Percentiles rank a stretch among this genome's conserved stretches.
phyloP scores from a whole-genome alignment of 2,113 vertebrate species.

The Alaudala cheleensis region DNA sequence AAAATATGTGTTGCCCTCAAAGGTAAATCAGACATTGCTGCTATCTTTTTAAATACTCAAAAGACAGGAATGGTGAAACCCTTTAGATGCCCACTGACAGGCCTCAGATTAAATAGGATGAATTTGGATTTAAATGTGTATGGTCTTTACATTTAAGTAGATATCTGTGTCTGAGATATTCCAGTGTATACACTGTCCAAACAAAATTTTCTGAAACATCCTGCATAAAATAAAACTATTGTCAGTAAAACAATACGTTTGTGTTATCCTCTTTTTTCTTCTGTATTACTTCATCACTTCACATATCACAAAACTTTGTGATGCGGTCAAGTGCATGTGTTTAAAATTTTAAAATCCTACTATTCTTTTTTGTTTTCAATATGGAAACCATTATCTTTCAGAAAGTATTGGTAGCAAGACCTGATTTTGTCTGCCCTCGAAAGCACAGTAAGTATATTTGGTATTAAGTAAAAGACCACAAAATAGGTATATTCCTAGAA shows the following conservation, averaged over 20 bases:
- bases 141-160: not conserved
- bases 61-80: not conserved
- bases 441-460: not conserved
- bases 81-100: not conserved
- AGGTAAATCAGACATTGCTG: not conserved
- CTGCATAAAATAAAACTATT: constrained; percentile 18
- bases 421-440: not conserved
- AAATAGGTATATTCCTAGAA: not conserved
- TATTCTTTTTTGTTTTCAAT: not conserved
- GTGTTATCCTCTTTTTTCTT: not conserved
- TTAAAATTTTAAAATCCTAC: not conserved
- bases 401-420: not conserved
- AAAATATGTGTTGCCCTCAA: not conserved
- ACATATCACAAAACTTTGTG: not conserved
- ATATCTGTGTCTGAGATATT: not conserved
- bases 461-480: not conserved
- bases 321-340: not conserved
- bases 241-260: not conserved
- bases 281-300: not conserved
- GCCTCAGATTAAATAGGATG: not conserved
- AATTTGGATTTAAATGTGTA: not conserved
- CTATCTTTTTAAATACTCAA: not conserved
- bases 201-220: not conserved
- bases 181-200: not conserved
- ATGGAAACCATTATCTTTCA: not conserved